phyloP scores from a whole-genome alignment of 2,797 vertebrate genomes.

The Mastacembelus armatus region DNA sequence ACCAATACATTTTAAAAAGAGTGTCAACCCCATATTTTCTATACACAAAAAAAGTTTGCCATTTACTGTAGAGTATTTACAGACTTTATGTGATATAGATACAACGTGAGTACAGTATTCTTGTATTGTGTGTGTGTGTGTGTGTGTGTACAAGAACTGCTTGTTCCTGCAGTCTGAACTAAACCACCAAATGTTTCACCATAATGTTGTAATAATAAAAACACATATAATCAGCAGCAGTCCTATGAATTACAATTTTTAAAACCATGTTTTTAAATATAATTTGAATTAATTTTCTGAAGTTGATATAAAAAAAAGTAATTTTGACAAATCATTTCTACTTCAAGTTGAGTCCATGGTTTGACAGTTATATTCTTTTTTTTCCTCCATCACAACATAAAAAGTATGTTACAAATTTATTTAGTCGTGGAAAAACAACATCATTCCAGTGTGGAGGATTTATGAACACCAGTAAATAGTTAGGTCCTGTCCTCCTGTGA shows the following conservation, averaged over 20 bases:
- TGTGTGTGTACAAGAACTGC: neutral
- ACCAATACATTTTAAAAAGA: neutral
- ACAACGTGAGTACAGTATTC: too few relatives aligned
- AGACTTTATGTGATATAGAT: too few relatives aligned
- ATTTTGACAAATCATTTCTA: neutral
- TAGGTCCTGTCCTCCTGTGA: constrained; percentile 62
- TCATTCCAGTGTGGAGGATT: constrained; percentile 14
- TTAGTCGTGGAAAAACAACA: neutral
- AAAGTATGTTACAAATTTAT: neutral
- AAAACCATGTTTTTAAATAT: neutral
- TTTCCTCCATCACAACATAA: neutral
- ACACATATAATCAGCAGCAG: neutral
- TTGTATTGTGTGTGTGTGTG: too few relatives aligned
- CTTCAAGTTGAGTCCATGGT: neutral
- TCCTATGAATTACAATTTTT: too few relatives aligned
- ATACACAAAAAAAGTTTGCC: too few relatives aligned
- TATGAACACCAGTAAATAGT: constrained; percentile 57
- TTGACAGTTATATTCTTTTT: neutral
- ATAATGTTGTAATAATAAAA: neutral
- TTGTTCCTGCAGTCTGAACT: neutral
- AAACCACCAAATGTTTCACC: neutral
- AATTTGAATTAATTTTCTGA: neutral
- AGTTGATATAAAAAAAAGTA: neutral
- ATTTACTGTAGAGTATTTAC: too few relatives aligned
- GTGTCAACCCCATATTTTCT: too few relatives aligned